Percentiles rank a stretch among this genome's conserved stretches.
Conservation (phyloP, 2,113 vertebrate genomes). For the Pachycephala philippinensis region DNA sequence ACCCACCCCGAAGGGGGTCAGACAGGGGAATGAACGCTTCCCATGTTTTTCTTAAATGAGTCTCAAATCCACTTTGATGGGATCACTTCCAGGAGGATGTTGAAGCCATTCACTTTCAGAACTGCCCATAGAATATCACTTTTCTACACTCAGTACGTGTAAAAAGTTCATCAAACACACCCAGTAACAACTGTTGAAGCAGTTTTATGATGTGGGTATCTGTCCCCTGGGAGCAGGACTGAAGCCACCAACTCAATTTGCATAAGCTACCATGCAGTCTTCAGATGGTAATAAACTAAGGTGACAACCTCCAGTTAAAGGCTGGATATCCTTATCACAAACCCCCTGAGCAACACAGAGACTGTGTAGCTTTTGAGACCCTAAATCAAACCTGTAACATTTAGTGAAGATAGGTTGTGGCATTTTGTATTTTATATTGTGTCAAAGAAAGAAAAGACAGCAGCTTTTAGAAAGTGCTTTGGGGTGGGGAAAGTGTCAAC, state of each 20-base stretch:
- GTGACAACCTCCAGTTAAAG: neutral
- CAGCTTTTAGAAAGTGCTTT: neutral
- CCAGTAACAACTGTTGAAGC: neutral
- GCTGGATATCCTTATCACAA: neutral
- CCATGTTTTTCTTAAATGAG: neutral
- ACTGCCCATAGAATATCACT: neutral
- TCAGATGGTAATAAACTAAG: neutral
- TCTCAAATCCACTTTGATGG: neutral
- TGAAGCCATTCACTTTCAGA: neutral
- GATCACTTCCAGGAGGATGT: neutral
- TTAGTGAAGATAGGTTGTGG: neutral
- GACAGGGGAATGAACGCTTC: neutral
- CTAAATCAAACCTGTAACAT: neutral
- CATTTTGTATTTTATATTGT: neutral
- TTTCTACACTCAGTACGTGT: neutral
- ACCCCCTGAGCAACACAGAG: neutral
- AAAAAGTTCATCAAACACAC: neutral
- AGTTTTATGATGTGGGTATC: neutral
- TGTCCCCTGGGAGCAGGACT: neutral
- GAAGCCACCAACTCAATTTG: neutral
- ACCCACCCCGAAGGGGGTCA: rapidly evolving
- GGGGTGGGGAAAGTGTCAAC: neutral
- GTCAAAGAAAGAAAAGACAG: neutral
- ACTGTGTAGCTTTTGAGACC: neutral
- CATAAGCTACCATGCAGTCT: neutral